phyloP scores from a whole-genome alignment of 2,888 invertebrate species.

The Rhaphigaster nebulosa region DNA sequence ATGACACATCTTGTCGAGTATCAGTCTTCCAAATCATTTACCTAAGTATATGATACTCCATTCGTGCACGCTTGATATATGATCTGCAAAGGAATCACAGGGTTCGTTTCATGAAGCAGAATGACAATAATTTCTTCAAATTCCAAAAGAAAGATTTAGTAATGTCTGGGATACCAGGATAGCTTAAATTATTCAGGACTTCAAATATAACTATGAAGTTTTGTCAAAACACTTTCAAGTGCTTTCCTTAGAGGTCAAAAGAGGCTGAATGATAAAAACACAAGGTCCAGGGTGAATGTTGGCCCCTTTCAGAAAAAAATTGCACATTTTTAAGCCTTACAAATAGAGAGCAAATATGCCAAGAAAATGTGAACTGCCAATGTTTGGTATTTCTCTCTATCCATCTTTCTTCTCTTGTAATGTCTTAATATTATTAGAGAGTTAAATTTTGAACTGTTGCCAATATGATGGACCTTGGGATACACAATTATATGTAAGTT shows the following conservation, averaged over 20 bases:
- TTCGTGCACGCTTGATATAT: background rate
- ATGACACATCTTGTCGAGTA: constrained; percentile 5
- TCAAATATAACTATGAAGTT: too few relatives aligned
- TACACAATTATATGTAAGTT: background rate
- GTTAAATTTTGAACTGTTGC: background rate
- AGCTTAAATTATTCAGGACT: background rate
- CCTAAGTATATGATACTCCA: background rate
- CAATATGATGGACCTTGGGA: background rate
- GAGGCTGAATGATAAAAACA: too few relatives aligned
- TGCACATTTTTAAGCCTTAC: background rate
- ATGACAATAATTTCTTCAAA: background rate
- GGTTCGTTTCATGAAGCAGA: background rate
- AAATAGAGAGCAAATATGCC: background rate
- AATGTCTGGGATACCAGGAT: background rate
- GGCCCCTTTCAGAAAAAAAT: background rate
- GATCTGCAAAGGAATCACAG: background rate
- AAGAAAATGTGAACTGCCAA: background rate
- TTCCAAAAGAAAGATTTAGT: background rate
- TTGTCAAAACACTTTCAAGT: too few relatives aligned
- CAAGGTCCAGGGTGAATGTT: too few relatives aligned
- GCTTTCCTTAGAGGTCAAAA: too few relatives aligned
- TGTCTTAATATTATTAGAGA: background rate
- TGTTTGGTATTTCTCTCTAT: background rate
- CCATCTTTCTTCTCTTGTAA: background rate
- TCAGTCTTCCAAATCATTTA: background rate